Evolutionary conservation across 2,888 invertebrate genomes (phyloP), one percentile per base, ranked within the genome.

Genomic region (Timandra comae): DNA sequence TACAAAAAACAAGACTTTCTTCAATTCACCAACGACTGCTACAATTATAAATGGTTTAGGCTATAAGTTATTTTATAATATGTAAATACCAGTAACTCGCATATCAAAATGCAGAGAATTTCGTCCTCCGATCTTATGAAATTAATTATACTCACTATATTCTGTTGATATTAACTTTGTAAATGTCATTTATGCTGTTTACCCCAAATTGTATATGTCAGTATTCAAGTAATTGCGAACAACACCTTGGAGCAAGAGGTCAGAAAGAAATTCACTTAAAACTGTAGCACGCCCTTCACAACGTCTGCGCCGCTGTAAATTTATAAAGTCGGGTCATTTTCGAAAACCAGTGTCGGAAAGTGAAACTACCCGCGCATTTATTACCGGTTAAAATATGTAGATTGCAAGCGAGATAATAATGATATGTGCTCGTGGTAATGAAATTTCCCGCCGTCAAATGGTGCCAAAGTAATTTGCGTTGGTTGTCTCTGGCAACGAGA

Each of bases 351-450:
- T 74, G 82, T 68, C 76, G 53, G 80, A 85, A 82, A 85, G 85
- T 84, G 85, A 85, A 85, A 85, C 84, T 79, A 75, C 78, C 71
- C 71, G 75, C 67, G 72, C 81, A 80, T 82, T 84, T 84, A 84
- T 84, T 82, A 78, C 80, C 62, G 69, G 70, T 79, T 80, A 84
- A 84, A 85, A 84, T 84, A 84, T 84, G 85, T 84, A 85, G 85
- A 85, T 85, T 84, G 85, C 72, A 63, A 66, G 66, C 65, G 63
- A 84, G 84, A 84, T 84, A 85, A 85, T 85, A 84, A 85, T 84
- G 84, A 85, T 85, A 84, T 85, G 85, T 85, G 84, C 84, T 80
- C 71, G 79, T 84, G 82, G 84, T 84, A 85, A 85, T 84, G 85
- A 85, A 85, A 84, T 85, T 85, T 84, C 82, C 82, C 80, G 82